Percentiles rank a stretch among this genome's conserved stretches.
phyloP scores from a whole-genome alignment of 2,888 invertebrate species.

The Heteromyza rotundicornis region DNA sequence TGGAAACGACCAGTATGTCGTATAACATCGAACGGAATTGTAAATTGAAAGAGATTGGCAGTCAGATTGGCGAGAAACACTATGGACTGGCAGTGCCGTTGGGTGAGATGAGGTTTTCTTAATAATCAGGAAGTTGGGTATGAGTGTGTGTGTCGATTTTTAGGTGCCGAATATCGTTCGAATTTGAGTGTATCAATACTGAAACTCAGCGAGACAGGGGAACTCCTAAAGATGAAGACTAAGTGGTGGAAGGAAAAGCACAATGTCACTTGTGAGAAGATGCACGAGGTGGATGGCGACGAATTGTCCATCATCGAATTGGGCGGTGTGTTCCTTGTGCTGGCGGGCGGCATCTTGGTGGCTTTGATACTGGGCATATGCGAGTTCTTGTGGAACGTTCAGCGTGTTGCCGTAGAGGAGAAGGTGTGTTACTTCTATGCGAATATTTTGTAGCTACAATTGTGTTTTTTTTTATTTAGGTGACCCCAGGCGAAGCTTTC shows the following conservation, averaged over 20 bases:
- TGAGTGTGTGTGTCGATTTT: slow-evolving; percentile 34
- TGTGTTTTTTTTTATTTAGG: slow-evolving; percentile 61
- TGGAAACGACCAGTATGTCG: slow-evolving; percentile 95
- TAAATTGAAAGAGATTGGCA: slow-evolving; percentile 79
- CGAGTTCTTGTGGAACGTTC: slow-evolving; percentile 86
- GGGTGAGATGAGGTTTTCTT: slow-evolving; percentile 74
- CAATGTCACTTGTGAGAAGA: slow-evolving; percentile 61
- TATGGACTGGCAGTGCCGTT: slow-evolving; percentile 92
- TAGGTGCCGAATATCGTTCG: slow-evolving; percentile 79
- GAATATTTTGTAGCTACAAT: too few relatives aligned
- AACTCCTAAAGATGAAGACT: slow-evolving; percentile 79
- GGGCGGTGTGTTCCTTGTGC: slow-evolving; percentile 88
- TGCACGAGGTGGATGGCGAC: slow-evolving; percentile 50
- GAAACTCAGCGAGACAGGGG: slow-evolving; percentile 88
- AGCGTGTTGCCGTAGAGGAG: slow-evolving; percentile 77
- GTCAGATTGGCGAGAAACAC: slow-evolving; percentile 85
- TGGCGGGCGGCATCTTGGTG: slow-evolving; percentile 74
- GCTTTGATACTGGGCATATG: slow-evolving; percentile 79
- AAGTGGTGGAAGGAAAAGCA: slow-evolving; percentile 89
- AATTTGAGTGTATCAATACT: slow-evolving; percentile 86
- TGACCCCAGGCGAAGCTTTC: slow-evolving; percentile 73
- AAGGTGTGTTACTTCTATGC: slow-evolving; percentile 69
- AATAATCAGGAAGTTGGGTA: background rate
- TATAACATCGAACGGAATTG: slow-evolving; percentile 85
- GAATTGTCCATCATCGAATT: slow-evolving; percentile 70